These are phyloP conservation scores for Odocoileus virginianus DNA, from an alignment of 2,113 vertebrate genomes.

Conservation along the genomic window DNA sequence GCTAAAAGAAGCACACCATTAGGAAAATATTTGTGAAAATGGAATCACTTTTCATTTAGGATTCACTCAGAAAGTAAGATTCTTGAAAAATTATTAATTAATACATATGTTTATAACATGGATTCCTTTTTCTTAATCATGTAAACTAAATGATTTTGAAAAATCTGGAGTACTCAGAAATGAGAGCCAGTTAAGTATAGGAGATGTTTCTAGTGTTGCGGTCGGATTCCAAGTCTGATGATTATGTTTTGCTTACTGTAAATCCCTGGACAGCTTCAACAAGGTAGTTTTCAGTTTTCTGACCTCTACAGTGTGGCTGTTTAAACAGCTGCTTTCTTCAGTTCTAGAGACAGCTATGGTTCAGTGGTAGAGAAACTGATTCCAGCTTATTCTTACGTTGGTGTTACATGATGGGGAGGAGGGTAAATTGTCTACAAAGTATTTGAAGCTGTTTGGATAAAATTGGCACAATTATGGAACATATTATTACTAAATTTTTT, in stretches of 20 bases:
- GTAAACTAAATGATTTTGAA: constrained; percentile 31
- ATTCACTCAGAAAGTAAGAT: constrained; percentile 19
- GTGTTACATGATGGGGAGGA: background rate
- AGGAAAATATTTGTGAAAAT: constrained; percentile 30
- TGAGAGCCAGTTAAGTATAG: background rate
- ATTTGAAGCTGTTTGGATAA: background rate
- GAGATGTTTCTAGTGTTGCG: background rate
- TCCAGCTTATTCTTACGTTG: background rate
- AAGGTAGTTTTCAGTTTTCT: constrained; percentile 29
- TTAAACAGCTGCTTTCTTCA: background rate
- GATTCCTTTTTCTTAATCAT: constrained; percentile 6
- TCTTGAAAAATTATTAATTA: constrained; percentile 22
- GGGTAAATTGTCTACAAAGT: background rate
- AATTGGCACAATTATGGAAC: background rate
- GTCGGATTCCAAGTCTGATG: background rate
- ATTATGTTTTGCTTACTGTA: background rate
- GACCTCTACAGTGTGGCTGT: background rate
- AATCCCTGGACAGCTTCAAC: constrained; percentile 12
- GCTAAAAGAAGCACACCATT: background rate
- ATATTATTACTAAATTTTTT: background rate
- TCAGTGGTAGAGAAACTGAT: background rate
- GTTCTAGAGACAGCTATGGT: background rate
- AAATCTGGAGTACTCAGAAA: background rate
- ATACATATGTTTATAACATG: background rate
- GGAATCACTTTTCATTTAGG: background rate